phyloP scores from a whole-genome alignment of 2,113 vertebrate genomes.

The Alces alces region DNA sequence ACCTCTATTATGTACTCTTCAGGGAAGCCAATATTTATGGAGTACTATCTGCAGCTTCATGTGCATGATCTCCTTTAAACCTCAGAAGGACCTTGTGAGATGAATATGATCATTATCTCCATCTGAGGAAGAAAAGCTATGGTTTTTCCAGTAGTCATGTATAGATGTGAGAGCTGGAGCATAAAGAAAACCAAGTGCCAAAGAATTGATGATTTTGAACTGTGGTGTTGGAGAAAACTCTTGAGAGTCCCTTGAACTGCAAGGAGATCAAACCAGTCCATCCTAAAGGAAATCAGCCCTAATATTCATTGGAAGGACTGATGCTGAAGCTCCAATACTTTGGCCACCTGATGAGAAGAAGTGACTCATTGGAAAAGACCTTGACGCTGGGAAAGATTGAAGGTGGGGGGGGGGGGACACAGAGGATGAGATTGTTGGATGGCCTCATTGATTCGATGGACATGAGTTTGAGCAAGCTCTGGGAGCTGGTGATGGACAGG shows the following conservation, averaged over 20 bases:
- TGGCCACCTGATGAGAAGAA: not conserved
- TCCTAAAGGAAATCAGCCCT: not conserved
- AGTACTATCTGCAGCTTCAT: not conserved
- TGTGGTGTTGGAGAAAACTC: not conserved
- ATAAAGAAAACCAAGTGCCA: not conserved
- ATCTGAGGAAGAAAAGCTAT: not conserved
- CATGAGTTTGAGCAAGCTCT: not conserved
- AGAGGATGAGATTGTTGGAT: not conserved
- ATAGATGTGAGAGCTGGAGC: not conserved
- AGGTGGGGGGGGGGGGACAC: not conserved
- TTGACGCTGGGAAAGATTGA: not conserved
- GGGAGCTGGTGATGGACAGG: not conserved
- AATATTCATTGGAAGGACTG: not conserved
- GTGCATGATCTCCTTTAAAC: accelerated
- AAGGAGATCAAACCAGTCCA: not conserved
- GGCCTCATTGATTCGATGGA: not conserved
- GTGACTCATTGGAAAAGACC: not conserved
- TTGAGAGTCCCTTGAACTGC: not conserved
- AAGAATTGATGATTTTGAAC: not conserved
- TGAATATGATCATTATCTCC: accelerated
- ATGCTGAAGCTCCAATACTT: not conserved
- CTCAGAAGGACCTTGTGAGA: not conserved
- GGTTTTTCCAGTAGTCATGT: not conserved
- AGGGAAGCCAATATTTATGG: not conserved
- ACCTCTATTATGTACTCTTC: accelerated